Base-by-base conservation (phyloP, 2,888 invertebrate genomes). In the Bibio marci region DNA sequence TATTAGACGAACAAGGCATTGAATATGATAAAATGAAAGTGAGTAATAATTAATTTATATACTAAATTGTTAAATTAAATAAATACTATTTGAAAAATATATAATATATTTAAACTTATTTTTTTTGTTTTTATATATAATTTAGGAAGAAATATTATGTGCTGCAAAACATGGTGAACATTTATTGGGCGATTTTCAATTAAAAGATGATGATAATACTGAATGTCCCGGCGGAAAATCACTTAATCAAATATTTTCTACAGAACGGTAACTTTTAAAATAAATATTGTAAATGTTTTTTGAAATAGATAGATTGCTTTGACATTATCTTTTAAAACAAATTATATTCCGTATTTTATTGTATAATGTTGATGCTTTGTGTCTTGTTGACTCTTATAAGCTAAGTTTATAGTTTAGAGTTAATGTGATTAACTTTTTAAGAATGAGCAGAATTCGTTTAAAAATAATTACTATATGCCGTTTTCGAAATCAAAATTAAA, bases 161-260 rank as follows among this genome's bases (percentile, higher is more conserved):
- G 87, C 91, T 32, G 83, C 86, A 12, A 74, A 79, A 55, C 87
- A 91, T 57, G 95, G 95, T 37, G 87, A 91, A 62, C 73, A 79
- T 44, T 67, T 95, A 49, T 67, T 94, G 49, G 70, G 75, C 48
- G 76, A 73, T 62, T 77, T 83, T 49, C 71, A 80, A 53, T 65
- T 67, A 44, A 63, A 68, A 46, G 65, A 67, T 42, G 59, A 46
- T 18, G 55, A 56, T 42, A 52, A 58, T 52, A 70, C 70, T 47
- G 76, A 73, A 45, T 73, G 79, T 52, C 72, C 80, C 42, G 81
- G 82, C 53, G 92, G 92, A 65, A 86, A 92, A 45, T 81, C 90
- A 48, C 4, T 8, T 6, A 22, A 6, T 22, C 5, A 22, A 22
- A 22, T 22, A 6, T 22, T 22, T 22, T 81, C 90, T 43, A 80